Evolutionary conservation across 30 jellyfish, hydroid and myxozoan species (phyloP).

Genomic region (Nemopilema nomurai): DNA sequence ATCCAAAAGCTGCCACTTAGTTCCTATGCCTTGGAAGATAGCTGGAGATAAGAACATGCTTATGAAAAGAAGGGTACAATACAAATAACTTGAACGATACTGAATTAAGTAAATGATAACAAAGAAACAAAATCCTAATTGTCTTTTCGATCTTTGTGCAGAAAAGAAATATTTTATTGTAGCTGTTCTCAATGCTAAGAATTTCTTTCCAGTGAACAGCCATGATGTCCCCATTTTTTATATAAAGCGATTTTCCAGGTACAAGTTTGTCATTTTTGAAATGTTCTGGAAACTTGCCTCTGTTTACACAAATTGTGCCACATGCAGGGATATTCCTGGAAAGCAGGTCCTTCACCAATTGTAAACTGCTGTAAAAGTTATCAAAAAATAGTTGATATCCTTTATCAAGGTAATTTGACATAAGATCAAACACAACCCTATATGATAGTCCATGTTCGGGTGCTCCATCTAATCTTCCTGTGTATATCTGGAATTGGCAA

Average conservation of each 20-base stretch:
- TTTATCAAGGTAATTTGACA: slow-evolving; percentile 47
- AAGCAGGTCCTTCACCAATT: slow-evolving; percentile 27
- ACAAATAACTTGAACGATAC: too few species aligned
- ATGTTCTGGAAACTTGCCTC: slow-evolving; percentile 33
- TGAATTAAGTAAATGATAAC: too few species aligned
- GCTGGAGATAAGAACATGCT: too few species aligned
- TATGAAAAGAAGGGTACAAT: too few species aligned
- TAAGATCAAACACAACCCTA: slow-evolving; percentile 54
- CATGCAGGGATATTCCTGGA: slow-evolving; percentile 38
- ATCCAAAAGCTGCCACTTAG: too few species aligned
- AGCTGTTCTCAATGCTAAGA: too few species aligned
- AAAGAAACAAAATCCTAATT: too few species aligned
- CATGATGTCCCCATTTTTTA: slow-evolving; percentile 12
- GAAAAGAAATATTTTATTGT: too few species aligned
- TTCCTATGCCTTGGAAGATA: too few species aligned
- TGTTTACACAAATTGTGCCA: slow-evolving; percentile 41
- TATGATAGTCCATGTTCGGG: slow-evolving; percentile 46
- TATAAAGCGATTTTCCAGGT: slow-evolving; percentile 9
- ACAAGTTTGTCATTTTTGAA: slow-evolving; percentile 17
- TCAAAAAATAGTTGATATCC: slow-evolving; percentile 49
- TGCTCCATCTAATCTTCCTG: slow-evolving; percentile 39
- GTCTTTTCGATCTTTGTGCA: too few species aligned
- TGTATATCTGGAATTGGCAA: slow-evolving; percentile 31
- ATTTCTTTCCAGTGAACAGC: slow-evolving; percentile 52
- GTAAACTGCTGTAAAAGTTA: slow-evolving; percentile 30